Percentiles rank a stretch among this genome's conserved stretches.
These are phyloP conservation scores for Vanessa tameamea DNA, from an alignment of 1,140 invertebrate genomes.

Conservation along the genomic window DNA sequence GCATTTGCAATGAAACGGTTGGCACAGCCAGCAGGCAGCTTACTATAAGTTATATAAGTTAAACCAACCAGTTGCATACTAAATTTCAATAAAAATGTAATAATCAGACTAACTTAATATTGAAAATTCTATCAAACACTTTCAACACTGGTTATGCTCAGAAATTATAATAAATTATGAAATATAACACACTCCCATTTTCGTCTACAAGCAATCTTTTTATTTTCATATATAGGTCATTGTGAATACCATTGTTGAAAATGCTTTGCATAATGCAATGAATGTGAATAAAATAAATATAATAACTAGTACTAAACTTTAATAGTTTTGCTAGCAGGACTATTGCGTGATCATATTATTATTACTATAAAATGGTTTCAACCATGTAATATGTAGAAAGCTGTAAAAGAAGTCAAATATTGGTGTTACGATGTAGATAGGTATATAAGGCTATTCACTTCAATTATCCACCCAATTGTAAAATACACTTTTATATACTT, in stretches of 20 bases:
- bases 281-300: slow-evolving; percentile 20
- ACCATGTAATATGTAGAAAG: slow-evolving; percentile 36
- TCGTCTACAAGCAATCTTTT: slow-evolving; percentile 8
- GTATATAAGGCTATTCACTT: slow-evolving; percentile 43
- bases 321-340: slow-evolving; percentile 52
- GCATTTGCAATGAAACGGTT: slow-evolving; percentile 12
- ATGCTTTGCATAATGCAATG: slow-evolving; percentile 18
- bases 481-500: slow-evolving; percentile 26
- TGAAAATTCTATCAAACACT: slow-evolving; percentile 22
- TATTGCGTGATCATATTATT: slow-evolving; percentile 44
- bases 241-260: slow-evolving; percentile 6
- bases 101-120: slow-evolving; percentile 30
- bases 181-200: slow-evolving; percentile 8
- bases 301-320: slow-evolving; percentile 23
- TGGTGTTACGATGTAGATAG: slow-evolving; percentile 44
- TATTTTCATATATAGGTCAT: slow-evolving; percentile 7
- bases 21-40: slow-evolving; percentile 9
- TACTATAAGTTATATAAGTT: not conserved
- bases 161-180: slow-evolving; percentile 26
- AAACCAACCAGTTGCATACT: not conserved
- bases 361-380: slow-evolving; percentile 37
- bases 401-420: slow-evolving; percentile 50
- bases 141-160: slow-evolving; percentile 34
- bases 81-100: slow-evolving; percentile 29
- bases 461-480: slow-evolving; percentile 30